A percentile compares a stretch with the other conserved stretches of the same genome.
These are phyloP conservation scores for Syncerus caffer DNA, from an alignment of 2,797 vertebrate genomes.

Conservation along the genomic window DNA sequence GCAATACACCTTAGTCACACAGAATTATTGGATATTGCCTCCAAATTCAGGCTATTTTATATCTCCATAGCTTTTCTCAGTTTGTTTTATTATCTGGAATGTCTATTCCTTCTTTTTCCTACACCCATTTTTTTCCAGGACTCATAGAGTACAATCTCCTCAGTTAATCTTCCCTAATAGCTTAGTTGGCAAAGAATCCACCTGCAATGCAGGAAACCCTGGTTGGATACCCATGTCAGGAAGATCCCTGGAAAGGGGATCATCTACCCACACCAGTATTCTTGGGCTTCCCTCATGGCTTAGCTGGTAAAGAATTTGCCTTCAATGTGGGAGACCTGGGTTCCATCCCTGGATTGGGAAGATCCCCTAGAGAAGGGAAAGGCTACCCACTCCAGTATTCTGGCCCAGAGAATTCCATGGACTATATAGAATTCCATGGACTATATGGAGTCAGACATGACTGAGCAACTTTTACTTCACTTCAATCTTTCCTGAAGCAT, in stretches of 20 bases:
- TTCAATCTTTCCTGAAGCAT: background rate
- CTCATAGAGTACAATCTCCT: background rate
- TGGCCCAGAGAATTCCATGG: background rate
- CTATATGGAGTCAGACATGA: background rate
- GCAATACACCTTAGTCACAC: background rate
- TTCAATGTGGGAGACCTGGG: background rate
- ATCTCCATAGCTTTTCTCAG: background rate
- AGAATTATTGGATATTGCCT: background rate
- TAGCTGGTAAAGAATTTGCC: background rate
- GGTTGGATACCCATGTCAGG: background rate
- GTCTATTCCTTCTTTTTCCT: background rate
- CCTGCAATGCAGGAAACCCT: background rate
- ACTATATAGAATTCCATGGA: background rate
- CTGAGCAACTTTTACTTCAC: background rate
- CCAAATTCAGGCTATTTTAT: background rate
- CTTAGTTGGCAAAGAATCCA: background rate
- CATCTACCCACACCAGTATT: background rate
- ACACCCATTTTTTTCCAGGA: background rate
- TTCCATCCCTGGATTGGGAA: background rate
- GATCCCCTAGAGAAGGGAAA: background rate
- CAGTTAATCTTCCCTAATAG: background rate
- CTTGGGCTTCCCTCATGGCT: background rate
- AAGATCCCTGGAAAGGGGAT: background rate
- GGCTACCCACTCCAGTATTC: background rate
- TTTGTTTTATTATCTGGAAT: background rate